Percentiles rank a stretch among this genome's conserved stretches.
Evolutionary conservation across 2,797 vertebrate genomes (phyloP).

Genomic region (Aldrovandia affinis): DNA sequence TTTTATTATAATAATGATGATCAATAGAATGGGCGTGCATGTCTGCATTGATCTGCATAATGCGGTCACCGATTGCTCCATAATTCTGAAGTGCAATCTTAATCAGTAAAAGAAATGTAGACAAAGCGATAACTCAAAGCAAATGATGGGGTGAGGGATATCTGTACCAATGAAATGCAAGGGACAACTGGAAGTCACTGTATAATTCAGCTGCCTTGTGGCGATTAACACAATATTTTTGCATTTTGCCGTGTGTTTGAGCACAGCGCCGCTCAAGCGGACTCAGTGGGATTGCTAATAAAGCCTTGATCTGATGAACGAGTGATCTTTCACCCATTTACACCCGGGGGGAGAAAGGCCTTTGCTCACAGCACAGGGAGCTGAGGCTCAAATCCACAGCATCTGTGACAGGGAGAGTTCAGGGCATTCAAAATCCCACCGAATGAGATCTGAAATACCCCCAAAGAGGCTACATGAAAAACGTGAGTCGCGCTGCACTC

Average conservation of each 20-base stretch:
- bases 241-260: conserved; percentile 10
- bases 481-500: background rate
- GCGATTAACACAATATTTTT: background rate
- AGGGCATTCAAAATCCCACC: conserved; percentile 18
- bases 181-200: conserved; percentile 10
- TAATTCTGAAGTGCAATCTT: background rate
- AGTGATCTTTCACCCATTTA: conserved; percentile 19
- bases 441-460: conserved; percentile 13
- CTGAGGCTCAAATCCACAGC: conserved; percentile 20
- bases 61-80: background rate
- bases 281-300: conserved; percentile 3
- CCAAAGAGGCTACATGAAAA: background rate
- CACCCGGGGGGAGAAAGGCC: background rate
- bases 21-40: background rate
- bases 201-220: background rate
- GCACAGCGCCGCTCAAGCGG: background rate
- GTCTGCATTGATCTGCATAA: background rate
- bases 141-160: background rate
- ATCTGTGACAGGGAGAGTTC: conserved; percentile 13
- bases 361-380: conserved; percentile 2
- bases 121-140: background rate
- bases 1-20: no score
- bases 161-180: background rate
- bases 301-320: conserved; percentile 19
- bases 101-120: background rate